Evolutionary conservation across 2,113 vertebrate genomes (phyloP).

Genomic region (Conger conger): DNA sequence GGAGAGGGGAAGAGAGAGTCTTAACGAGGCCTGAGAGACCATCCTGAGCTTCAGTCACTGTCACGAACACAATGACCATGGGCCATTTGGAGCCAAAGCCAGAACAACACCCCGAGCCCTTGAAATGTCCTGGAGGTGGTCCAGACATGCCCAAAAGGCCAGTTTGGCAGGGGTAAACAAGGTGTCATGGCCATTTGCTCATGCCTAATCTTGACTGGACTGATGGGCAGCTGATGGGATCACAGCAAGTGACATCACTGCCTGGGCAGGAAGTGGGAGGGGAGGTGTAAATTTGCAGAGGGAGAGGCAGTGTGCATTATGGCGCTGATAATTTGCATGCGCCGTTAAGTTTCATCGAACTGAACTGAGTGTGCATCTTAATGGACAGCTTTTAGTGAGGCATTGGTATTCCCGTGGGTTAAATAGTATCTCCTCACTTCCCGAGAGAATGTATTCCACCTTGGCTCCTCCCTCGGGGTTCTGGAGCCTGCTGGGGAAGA

Average conservation of each 20-base stretch:
- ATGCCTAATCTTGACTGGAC: not conserved
- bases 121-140: not conserved
- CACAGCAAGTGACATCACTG: not conserved
- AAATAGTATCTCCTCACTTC: not conserved
- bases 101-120: not conserved
- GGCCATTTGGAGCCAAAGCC: not conserved
- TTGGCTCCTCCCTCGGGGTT: not conserved
- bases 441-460: not conserved
- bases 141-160: not conserved
- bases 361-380: not conserved
- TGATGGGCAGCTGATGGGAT: conserved; percentile 21
- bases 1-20: not conserved
- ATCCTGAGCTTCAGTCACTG: not conserved
- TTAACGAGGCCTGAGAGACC: not conserved
- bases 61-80: not conserved
- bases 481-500: not conserved
- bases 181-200: conserved; percentile 14
- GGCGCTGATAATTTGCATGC: conserved; percentile 37
- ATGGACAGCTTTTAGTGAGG: not conserved
- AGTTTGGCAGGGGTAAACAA: not conserved
- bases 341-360: conserved; percentile 23
- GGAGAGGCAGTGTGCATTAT: not conserved
- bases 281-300: conserved; percentile 23
- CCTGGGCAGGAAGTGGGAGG: conserved; percentile 15
- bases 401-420: not conserved